Conservation (phyloP, 2,888 invertebrate species). For the Brachynemurus nebulosus region DNA sequence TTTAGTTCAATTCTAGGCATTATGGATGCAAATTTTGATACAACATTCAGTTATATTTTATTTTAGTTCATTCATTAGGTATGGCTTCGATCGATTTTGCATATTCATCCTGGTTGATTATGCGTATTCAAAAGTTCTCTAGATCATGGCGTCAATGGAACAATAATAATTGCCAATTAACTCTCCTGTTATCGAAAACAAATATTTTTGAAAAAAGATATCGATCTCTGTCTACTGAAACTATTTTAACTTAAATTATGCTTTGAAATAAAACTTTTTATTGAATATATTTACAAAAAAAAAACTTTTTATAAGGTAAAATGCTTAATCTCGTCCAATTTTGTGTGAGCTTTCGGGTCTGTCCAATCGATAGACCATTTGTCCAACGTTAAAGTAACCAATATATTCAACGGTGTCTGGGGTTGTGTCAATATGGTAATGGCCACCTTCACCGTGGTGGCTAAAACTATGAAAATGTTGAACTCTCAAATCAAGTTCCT, state of each 20-base stretch:
- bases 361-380: constrained; percentile 60
- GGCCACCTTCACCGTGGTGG: constrained; percentile 73
- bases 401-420: constrained; percentile 78
- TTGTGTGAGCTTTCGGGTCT: constrained; percentile 48
- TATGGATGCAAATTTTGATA: too few relatives aligned
- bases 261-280: too few relatives aligned
- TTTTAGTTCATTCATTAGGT: constrained; percentile 16
- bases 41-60: too few relatives aligned
- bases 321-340: constrained; percentile 59
- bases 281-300: not conserved
- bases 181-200: constrained; percentile 26
- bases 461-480: constrained; percentile 95
- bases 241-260: too few relatives aligned
- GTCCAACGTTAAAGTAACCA: constrained; percentile 75
- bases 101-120: constrained; percentile 31
- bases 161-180: constrained; percentile 26
- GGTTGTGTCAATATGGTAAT: constrained; percentile 93
- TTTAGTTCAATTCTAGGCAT: too few relatives aligned
- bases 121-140: constrained; percentile 28
- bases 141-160: constrained; percentile 31
- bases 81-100: constrained; percentile 32
- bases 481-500: constrained; percentile 80
- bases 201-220: too few relatives aligned
- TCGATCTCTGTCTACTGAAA: too few relatives aligned
- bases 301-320: not conserved